phyloP scores from a whole-genome alignment of 1,140 invertebrate species.

The Gonioctena quinquepunctata region DNA sequence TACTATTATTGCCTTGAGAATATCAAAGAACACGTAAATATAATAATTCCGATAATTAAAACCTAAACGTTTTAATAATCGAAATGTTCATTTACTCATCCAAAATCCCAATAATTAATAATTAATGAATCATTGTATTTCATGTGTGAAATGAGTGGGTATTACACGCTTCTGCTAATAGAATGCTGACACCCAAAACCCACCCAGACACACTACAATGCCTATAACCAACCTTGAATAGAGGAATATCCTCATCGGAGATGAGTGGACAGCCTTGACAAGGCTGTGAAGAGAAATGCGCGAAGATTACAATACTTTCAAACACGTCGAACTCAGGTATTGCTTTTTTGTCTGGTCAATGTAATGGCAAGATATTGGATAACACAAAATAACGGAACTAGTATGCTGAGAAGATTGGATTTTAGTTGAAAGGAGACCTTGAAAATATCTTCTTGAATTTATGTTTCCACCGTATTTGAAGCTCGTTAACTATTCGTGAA shows the following conservation, averaged over 20 bases:
- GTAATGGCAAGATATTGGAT: too few species aligned
- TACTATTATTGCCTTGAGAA: too few species aligned
- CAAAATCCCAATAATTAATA: not conserved
- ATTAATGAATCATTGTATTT: not conserved
- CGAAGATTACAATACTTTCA: not conserved
- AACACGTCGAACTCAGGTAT: not conserved
- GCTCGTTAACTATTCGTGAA: too few species aligned
- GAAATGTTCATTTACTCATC: not conserved
- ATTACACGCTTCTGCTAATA: not conserved
- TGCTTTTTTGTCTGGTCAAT: not conserved
- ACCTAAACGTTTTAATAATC: too few species aligned
- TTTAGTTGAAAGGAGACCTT: too few species aligned
- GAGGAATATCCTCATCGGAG: not conserved
- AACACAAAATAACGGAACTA: too few species aligned
- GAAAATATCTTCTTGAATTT: too few species aligned
- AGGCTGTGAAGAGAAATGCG: slow-evolving; percentile 11
- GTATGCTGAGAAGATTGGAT: too few species aligned
- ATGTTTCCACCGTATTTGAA: too few species aligned
- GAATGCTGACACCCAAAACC: not conserved
- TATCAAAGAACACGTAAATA: too few species aligned
- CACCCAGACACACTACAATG: not conserved
- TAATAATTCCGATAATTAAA: too few species aligned
- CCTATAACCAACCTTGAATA: not conserved
- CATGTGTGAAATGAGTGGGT: not conserved
- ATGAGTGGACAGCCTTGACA: slow-evolving; percentile 10